These are phyloP conservation scores for Ptilodon capucinus DNA, from an alignment of 2,888 invertebrate genomes.

Conservation along the genomic window DNA sequence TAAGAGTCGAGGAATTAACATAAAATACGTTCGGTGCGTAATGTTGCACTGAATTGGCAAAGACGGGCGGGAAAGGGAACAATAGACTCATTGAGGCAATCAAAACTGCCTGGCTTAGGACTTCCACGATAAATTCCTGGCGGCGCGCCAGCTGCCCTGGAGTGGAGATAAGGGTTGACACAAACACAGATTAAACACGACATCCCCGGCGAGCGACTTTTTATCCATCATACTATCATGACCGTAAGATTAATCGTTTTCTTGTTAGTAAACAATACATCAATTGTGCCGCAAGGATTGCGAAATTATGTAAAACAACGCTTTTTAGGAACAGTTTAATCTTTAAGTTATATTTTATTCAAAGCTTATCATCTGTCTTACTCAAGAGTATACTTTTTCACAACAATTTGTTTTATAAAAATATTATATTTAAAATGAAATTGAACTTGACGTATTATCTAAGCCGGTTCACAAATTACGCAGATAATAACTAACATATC, in stretches of 20 bases:
- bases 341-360: not conserved
- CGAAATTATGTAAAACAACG: not conserved
- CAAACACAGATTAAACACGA: slow-evolving; percentile 31
- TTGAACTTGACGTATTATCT: too few species aligned
- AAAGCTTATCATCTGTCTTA: too few species aligned
- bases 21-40: slow-evolving; percentile 28
- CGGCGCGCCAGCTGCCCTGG: slow-evolving; percentile 45
- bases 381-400: too few species aligned
- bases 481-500: too few species aligned
- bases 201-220: slow-evolving; percentile 22
- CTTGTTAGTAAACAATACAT: slow-evolving; percentile 10
- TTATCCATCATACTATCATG: slow-evolving; percentile 23
- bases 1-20: slow-evolving; percentile 32
- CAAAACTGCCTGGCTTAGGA: slow-evolving; percentile 52
- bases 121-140: slow-evolving; percentile 52
- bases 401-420: too few species aligned
- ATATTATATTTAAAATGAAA: too few species aligned
- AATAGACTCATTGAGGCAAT: slow-evolving; percentile 55
- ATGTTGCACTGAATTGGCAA: slow-evolving; percentile 39
- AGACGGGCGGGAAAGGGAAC: slow-evolving; percentile 34
- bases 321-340: not conserved
- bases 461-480: too few species aligned
- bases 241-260: slow-evolving; percentile 26
- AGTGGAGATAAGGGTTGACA: slow-evolving; percentile 39
- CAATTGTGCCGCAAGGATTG: slow-evolving; percentile 5